phyloP scores from a whole-genome alignment of 2,113 vertebrate genomes.

The Vombatus ursinus region DNA sequence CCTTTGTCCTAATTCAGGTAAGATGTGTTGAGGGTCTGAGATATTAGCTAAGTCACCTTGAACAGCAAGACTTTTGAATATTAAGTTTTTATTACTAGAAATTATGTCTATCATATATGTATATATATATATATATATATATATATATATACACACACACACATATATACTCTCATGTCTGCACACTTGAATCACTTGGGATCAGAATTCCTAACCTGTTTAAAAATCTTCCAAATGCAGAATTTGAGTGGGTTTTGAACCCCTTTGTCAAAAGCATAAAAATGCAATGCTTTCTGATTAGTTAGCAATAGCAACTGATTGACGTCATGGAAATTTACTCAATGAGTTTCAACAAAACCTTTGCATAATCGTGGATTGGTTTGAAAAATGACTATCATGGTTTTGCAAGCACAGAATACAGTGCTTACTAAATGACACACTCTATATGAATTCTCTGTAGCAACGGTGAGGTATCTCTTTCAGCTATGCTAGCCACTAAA shows the following conservation, averaged over 20 bases:
- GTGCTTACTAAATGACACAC: background rate
- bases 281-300: background rate
- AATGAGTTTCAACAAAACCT: background rate
- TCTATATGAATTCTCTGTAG: background rate
- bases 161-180: background rate
- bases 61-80: background rate
- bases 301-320: background rate
- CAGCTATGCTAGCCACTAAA: background rate
- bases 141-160: too few species aligned
- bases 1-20: background rate
- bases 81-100: background rate
- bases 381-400: background rate
- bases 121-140: too few species aligned
- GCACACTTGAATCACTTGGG: background rate
- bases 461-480: background rate
- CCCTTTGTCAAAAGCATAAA: background rate
- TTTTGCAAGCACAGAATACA: background rate
- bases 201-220: background rate
- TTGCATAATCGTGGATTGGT: background rate
- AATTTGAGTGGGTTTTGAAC: background rate
- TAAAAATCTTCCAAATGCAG: background rate
- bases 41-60: background rate
- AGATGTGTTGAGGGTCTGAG: background rate
- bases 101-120: background rate
- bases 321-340: background rate